phyloP scores from a whole-genome alignment of 2,888 invertebrate species.

The Macaria notata region DNA sequence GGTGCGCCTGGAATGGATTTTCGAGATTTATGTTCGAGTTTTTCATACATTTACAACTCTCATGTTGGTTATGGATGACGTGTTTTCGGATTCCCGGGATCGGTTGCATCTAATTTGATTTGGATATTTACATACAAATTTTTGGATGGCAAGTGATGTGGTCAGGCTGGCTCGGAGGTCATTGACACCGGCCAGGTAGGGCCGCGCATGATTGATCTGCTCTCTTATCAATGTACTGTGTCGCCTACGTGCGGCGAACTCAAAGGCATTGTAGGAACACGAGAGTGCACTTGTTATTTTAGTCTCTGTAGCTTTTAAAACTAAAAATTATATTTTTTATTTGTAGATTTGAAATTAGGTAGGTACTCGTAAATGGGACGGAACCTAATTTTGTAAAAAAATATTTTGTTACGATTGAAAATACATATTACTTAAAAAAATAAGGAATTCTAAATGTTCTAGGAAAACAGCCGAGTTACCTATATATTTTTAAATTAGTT shows the following conservation, averaged over 20 bases:
- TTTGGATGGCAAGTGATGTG: constrained; percentile 48
- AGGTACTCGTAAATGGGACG: no score
- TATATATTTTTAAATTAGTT: no score
- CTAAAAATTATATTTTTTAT: no score
- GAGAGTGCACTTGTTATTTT: constrained; percentile 62
- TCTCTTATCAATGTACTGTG: constrained; percentile 75
- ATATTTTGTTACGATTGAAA: no score
- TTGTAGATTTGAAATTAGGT: no score
- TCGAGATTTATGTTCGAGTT: constrained; percentile 65
- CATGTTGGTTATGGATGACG: constrained; percentile 42
- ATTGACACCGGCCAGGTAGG: constrained; percentile 76
- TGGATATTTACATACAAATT: constrained; percentile 54
- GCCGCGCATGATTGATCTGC: constrained; percentile 78
- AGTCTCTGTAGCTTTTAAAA: constrained; percentile 11
- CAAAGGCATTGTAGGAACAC: constrained; percentile 75
- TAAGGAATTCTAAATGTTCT: no score
- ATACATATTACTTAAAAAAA: no score
- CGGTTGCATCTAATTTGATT: constrained; percentile 36
- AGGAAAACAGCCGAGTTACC: no score
- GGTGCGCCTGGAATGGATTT: constrained; percentile 66
- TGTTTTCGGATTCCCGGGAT: constrained; percentile 39
- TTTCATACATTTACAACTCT: constrained; percentile 56
- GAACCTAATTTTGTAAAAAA: no score
- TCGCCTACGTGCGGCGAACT: constrained; percentile 77
- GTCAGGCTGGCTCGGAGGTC: constrained; percentile 68